A percentile compares a stretch with the other conserved stretches of the same genome.
Evolutionary conservation across 2,888 invertebrate genomes (phyloP).

Genomic region (Eristalis arbustorum): DNA sequence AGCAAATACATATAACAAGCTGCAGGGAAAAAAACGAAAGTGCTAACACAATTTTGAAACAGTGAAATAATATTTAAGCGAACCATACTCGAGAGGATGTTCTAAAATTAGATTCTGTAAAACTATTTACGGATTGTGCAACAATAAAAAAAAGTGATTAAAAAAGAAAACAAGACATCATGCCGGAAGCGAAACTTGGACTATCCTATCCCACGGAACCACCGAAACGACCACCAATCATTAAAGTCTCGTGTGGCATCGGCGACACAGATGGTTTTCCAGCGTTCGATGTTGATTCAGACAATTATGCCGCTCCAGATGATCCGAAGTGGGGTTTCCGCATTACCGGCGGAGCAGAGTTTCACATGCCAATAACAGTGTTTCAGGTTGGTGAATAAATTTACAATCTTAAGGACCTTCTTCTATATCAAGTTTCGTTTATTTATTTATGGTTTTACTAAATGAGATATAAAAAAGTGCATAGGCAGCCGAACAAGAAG

Average conservation of each 20-base stretch:
- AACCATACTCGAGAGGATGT: conserved; percentile 19
- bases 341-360: conserved; percentile 80
- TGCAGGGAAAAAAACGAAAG: conserved; percentile 21
- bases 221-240: conserved; percentile 76
- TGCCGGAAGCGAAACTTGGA: conserved; percentile 76
- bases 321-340: conserved; percentile 80
- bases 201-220: conserved; percentile 75
- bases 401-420: not conserved
- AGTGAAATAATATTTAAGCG: conserved; percentile 20
- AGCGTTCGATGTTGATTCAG: conserved; percentile 78
- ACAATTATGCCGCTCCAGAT: conserved; percentile 77
- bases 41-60: conserved; percentile 24
- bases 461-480: not conserved
- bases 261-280: conserved; percentile 80
- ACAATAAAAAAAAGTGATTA: conserved; percentile 16
- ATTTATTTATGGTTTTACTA: not conserved
- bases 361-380: conserved; percentile 80
- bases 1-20: not conserved
- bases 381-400: conserved; percentile 78
- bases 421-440: not conserved
- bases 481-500: not conserved
- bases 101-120: conserved; percentile 52
- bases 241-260: conserved; percentile 78
- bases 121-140: conserved; percentile 62
- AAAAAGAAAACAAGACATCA: conserved; percentile 60